Evolutionary conservation across 2,888 invertebrate genomes (phyloP), one percentile per base, ranked within the genome.

Genomic region (Nomada fabriciana): DNA sequence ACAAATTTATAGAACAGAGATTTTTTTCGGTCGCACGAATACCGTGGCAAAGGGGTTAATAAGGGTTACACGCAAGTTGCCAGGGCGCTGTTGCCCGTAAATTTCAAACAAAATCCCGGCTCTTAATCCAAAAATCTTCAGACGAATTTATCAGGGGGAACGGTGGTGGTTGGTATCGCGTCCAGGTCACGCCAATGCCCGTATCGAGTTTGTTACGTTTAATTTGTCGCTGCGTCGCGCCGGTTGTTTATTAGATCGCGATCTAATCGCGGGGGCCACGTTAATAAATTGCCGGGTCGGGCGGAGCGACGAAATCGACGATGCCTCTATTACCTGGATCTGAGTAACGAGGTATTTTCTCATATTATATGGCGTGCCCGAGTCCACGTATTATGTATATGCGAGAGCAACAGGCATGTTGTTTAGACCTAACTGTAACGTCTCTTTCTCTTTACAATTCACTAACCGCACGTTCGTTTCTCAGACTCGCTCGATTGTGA

Each of bases 361-460:
- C 74, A 80, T 80, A 84, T 86, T 78, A 78, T 83, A 71, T 78
- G 67, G 63, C 72, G 60, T 76, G 82, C 59, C 60, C 55, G 47
- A 53, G 80, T 86, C 76, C 82, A 4, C 76, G 75, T 53, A 82
- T 86, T 78, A 82, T 60, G 73, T 59, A 82, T 68, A 73, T 59
- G 82, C 77, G 80, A 64, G 73, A 82, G 59, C 52, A 75, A 78
- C 73, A 74, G 47, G 70, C 79, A 74, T 68, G 84, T 76, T 86
- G 80, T 82, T 87, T 82, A 74, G 67, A 60, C 72, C 18, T 87
- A 84, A 87, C 87, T 86, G 84, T 86, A 86, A 76, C 80, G 76
- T 76, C 78, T 81, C 65, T 76, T 77, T 80, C 73, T 70, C 74
- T 77, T 81, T 53, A 70, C 85, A 76, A 78, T 71, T 74, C 78